Conservation (phyloP, 2,888 invertebrate species). For the Synanthedon formicaeformis region DNA sequence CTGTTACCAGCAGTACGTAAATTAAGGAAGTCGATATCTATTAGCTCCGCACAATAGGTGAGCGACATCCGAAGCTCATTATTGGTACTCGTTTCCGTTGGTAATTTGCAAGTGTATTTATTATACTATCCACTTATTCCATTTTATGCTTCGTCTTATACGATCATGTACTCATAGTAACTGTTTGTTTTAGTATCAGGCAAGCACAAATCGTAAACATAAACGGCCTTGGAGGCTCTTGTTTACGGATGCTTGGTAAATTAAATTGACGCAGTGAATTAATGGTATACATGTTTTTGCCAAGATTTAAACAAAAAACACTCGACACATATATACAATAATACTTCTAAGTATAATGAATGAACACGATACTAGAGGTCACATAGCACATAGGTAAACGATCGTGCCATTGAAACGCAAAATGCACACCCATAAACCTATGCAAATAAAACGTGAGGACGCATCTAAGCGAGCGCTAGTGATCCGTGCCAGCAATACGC, state of each 20-base stretch:
- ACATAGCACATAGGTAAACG: neutral
- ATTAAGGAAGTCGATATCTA: slow-evolving; percentile 69
- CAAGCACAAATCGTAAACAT: slow-evolving; percentile 40
- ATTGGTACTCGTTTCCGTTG: slow-evolving; percentile 63
- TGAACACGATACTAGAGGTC: neutral
- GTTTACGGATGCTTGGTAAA: slow-evolving; percentile 57
- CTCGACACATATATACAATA: neutral
- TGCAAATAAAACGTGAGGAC: slow-evolving; percentile 58
- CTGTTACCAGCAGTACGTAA: slow-evolving; percentile 46
- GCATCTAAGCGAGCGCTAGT: slow-evolving; percentile 35
- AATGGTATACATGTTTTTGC: neutral
- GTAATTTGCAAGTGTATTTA: slow-evolving; percentile 52
- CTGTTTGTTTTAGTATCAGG: slow-evolving; percentile 7
- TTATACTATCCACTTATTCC: slow-evolving; percentile 19
- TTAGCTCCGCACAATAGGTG: slow-evolving; percentile 68
- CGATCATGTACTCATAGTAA: neutral
- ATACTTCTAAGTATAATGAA: neutral
- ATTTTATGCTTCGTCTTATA: neutral
- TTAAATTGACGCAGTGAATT: slow-evolving; percentile 19
- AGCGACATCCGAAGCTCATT: slow-evolving; percentile 71
- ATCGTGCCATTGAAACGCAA: slow-evolving; percentile 1
- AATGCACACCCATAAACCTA: slow-evolving; percentile 28
- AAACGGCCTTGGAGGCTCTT: slow-evolving; percentile 43
- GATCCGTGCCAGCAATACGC: slow-evolving; percentile 42
- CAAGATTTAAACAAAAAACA: neutral